phyloP scores from a whole-genome alignment of 2,797 vertebrate species.

The Lutjanus campechanus region DNA sequence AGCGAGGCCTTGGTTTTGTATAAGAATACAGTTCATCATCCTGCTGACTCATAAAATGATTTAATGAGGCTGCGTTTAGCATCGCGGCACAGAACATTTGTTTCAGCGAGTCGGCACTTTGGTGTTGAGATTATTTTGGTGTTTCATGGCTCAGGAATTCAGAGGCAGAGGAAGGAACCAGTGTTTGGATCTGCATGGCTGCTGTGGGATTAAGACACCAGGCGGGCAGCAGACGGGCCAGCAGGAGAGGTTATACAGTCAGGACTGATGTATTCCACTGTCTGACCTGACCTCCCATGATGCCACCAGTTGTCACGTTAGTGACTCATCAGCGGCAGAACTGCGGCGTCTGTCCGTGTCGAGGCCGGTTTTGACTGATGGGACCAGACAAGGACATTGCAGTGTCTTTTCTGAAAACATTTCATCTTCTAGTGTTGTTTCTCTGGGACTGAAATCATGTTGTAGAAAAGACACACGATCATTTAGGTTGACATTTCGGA shows the following conservation, averaged over 20 bases:
- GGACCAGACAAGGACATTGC: background rate
- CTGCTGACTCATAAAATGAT: conserved; percentile 28
- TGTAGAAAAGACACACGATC: background rate
- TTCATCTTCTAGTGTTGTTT: background rate
- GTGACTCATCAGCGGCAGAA: conserved; percentile 23
- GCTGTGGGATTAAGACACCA: conserved; percentile 23
- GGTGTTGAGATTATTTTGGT: conserved; percentile 2
- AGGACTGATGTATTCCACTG: conserved; percentile 5
- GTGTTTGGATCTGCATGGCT: conserved; percentile 14
- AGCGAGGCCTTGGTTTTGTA: background rate
- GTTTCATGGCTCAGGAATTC: conserved; percentile 58
- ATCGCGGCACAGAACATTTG: background rate
- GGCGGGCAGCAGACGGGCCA: background rate
- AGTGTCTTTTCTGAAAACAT: background rate
- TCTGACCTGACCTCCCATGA: background rate
- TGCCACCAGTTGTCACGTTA: conserved; percentile 20
- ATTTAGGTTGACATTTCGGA: too few relatives aligned
- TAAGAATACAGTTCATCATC: conserved; percentile 17
- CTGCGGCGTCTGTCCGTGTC: background rate
- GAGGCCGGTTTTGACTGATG: background rate
- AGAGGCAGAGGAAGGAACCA: conserved; percentile 18
- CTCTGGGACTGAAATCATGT: background rate
- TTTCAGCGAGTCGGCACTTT: background rate
- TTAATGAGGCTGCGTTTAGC: conserved; percentile 39
- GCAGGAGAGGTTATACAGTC: conserved; percentile 8